Evolutionary conservation across 2,888 invertebrate species (phyloP).

Genomic region (Euproctis similis): DNA sequence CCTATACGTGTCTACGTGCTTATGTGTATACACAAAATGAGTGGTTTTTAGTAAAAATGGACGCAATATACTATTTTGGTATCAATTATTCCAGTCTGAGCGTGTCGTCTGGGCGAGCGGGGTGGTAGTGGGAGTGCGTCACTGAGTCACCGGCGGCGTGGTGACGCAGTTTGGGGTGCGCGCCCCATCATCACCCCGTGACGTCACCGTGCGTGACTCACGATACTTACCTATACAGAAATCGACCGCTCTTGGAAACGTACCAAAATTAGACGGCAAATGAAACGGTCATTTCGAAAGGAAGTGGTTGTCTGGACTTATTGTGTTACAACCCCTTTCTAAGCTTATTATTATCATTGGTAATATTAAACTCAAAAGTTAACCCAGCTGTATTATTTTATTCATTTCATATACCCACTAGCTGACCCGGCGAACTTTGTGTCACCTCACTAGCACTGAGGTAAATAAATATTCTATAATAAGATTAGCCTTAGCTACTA

Average conservation of each 20-base stretch:
- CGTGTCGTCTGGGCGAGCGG: slow-evolving; percentile 32
- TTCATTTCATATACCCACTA: no score
- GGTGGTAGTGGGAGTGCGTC: slow-evolving; percentile 32
- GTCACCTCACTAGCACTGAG: no score
- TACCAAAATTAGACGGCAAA: slow-evolving; percentile 20
- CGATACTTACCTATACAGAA: slow-evolving; percentile 38
- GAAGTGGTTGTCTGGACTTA: slow-evolving; percentile 25
- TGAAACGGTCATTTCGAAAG: slow-evolving; percentile 18
- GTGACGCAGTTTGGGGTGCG: slow-evolving; percentile 47
- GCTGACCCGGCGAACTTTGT: no score
- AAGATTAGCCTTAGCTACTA: no score
- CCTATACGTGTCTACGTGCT: no score
- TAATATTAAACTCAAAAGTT: background rate
- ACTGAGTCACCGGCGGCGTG: slow-evolving; percentile 52
- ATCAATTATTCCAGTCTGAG: slow-evolving; percentile 38
- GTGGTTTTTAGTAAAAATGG: slow-evolving; percentile 7
- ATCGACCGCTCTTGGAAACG: slow-evolving; percentile 23
- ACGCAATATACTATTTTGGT: slow-evolving; percentile 21
- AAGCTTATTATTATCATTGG: slow-evolving; percentile 13
- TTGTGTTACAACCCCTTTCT: slow-evolving; percentile 23
- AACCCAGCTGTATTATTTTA: background rate
- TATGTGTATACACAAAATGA: background rate
- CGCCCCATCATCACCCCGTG: slow-evolving; percentile 45
- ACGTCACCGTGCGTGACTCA: slow-evolving; percentile 55
- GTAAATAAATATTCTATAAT: no score